A percentile compares a stretch with the other conserved stretches of the same genome.
phyloP scores from a whole-genome alignment of 2,113 vertebrate genomes.

The Chloropsis hardwickii region DNA sequence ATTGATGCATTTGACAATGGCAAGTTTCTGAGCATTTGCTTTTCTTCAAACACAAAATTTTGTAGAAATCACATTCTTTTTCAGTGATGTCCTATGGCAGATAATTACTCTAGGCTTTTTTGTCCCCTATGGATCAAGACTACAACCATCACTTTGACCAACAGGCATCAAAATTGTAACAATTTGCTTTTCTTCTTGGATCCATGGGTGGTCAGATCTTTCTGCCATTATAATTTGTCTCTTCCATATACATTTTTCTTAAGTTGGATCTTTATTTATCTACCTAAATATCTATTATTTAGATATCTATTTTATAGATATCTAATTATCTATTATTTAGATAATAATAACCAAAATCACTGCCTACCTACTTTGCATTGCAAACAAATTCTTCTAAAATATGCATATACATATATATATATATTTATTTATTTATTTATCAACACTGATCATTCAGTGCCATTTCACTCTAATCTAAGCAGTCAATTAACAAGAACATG shows the following conservation, averaged over 20 bases:
- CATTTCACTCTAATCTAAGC: background rate
- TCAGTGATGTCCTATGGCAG: background rate
- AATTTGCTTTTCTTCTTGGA: background rate
- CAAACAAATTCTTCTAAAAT: background rate
- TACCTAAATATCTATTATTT: background rate
- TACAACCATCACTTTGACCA: accelerated
- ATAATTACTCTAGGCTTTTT: background rate
- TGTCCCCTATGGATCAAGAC: accelerated
- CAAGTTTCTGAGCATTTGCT: background rate
- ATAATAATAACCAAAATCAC: background rate
- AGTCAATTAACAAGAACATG: background rate
- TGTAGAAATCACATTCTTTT: background rate
- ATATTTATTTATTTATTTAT: background rate
- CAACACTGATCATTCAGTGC: background rate
- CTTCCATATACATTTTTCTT: background rate
- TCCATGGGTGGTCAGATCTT: background rate
- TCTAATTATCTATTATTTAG: background rate
- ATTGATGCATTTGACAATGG: background rate
- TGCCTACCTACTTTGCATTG: accelerated
- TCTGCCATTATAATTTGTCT: background rate
- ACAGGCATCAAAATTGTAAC: accelerated
- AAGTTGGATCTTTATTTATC: background rate
- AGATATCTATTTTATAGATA: too few species aligned
- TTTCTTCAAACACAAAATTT: background rate
- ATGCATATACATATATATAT: background rate